A percentile compares a stretch with the other conserved stretches of the same genome.
These are phyloP conservation scores for Nasonovia ribisnigri DNA, from an alignment of 2,888 invertebrate genomes.

Conservation along the genomic window DNA sequence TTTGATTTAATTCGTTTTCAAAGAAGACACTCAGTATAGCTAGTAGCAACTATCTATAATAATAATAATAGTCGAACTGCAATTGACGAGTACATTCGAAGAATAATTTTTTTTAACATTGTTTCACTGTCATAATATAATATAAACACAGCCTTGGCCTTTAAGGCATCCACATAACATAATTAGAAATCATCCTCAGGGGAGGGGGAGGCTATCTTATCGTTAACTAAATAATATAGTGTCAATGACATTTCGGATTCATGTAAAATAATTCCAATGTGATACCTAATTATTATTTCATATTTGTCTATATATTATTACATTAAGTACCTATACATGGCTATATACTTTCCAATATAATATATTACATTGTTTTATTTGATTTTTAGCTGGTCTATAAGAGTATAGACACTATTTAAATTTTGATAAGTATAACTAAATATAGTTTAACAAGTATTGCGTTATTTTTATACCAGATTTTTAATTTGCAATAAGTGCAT, in stretches of 20 bases:
- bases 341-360: background rate
- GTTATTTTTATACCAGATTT: background rate
- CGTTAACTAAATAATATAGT: background rate
- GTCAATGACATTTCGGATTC: conserved; percentile 11
- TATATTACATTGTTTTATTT: background rate
- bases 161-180: background rate
- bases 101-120: background rate
- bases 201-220: background rate
- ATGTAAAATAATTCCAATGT: background rate
- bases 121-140: background rate
- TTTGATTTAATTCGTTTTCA: background rate
- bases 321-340: background rate
- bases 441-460: background rate
- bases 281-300: background rate
- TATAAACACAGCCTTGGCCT: background rate
- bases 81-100: background rate
- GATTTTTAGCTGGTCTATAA: background rate
- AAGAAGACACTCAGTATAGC: background rate
- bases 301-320: background rate
- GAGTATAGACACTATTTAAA: background rate
- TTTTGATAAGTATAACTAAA: background rate
- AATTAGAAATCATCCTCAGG: background rate
- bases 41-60: background rate
- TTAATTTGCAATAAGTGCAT: background rate
- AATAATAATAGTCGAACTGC: background rate